Evolutionary conservation across 2,797 vertebrate species (phyloP).

Genomic region (Monodelphis domestica): DNA sequence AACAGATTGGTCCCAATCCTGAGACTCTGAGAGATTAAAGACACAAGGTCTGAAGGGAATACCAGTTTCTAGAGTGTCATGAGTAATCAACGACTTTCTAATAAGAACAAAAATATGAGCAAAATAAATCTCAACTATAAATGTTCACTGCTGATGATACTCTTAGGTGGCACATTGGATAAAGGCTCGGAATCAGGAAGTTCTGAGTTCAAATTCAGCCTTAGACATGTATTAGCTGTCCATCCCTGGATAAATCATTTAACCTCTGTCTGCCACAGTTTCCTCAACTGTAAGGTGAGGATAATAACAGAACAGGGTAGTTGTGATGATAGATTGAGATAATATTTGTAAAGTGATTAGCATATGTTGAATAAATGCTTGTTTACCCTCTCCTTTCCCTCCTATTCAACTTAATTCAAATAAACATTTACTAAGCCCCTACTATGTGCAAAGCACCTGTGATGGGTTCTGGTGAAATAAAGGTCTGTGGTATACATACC

Average conservation of each 20-base stretch:
- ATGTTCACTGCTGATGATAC: slow-evolving; percentile 4
- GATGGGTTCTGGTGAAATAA: background rate
- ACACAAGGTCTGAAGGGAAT: slow-evolving; percentile 12
- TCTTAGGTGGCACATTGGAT: background rate
- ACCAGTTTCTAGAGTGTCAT: background rate
- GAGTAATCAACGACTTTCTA: background rate
- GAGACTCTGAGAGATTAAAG: background rate
- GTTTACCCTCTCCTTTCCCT: background rate
- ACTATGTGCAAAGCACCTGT: background rate
- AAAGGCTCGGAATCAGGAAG: background rate
- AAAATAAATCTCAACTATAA: background rate
- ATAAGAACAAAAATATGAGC: slow-evolving; percentile 6
- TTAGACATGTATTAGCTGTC: background rate
- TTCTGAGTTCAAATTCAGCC: background rate
- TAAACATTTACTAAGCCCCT: background rate
- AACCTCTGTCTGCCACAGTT: background rate
- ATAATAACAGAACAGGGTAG: background rate
- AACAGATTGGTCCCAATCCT: background rate
- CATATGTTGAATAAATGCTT: background rate
- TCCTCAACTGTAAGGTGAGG: background rate
- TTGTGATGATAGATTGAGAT: background rate
- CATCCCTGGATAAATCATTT: background rate
- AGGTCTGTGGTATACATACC: background rate
- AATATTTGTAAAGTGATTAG: background rate
- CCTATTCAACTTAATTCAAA: background rate